Conservation (phyloP, 2,113 vertebrate species). For the Alectura lathami region DNA sequence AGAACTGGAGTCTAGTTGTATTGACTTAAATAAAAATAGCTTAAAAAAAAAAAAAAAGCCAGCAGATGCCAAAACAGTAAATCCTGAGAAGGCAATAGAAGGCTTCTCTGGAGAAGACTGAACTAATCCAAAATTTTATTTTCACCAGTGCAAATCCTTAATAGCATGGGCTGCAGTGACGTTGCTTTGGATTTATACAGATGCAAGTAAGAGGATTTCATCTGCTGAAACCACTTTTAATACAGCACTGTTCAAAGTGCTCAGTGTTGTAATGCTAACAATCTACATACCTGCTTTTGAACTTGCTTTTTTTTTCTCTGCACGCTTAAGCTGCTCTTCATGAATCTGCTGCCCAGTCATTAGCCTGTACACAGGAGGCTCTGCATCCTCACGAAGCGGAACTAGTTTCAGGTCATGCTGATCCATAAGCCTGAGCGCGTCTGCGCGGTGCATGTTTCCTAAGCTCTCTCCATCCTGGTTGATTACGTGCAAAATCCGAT, state of each 20-base stretch:
- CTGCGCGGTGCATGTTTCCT: slow-evolving; percentile 85
- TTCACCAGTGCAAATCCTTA: slow-evolving; percentile 46
- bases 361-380: slow-evolving; percentile 87
- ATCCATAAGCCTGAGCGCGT: slow-evolving; percentile 85
- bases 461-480: slow-evolving; percentile 81
- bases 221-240: neutral
- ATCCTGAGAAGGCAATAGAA: slow-evolving; percentile 3
- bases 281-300: slow-evolving; percentile 74
- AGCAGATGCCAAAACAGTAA: slow-evolving; percentile 24
- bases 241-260: neutral
- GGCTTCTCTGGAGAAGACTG: neutral
- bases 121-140: slow-evolving; percentile 42
- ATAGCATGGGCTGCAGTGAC: neutral
- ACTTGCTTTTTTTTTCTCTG: slow-evolving; percentile 79
- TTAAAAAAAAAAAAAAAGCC: neutral
- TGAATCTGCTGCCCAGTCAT: slow-evolving; percentile 90
- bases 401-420: slow-evolving; percentile 83
- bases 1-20: neutral
- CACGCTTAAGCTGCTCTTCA: slow-evolving; percentile 80
- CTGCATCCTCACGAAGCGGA: slow-evolving; percentile 59
- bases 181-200: slow-evolving; percentile 31
- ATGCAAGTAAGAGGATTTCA: slow-evolving; percentile 45
- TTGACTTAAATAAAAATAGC: neutral
- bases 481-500: slow-evolving; percentile 81
- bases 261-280: neutral